phyloP scores from a whole-genome alignment of 2,113 vertebrate species.

The Dascyllus trimaculatus region DNA sequence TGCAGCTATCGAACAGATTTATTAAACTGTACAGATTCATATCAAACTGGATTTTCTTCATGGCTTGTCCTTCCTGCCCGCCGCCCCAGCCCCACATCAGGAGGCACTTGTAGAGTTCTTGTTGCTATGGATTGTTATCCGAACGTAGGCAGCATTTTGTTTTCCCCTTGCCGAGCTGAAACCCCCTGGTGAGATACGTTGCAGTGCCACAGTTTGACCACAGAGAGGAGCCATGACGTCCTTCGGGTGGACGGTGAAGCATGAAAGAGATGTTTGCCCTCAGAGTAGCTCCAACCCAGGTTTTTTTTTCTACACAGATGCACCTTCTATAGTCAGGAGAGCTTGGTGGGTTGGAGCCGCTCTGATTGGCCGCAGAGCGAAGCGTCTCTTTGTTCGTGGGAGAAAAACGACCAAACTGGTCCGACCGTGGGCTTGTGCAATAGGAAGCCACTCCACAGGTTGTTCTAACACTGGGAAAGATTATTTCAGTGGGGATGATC shows the following conservation, averaged over 20 bases:
- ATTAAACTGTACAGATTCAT: constrained; percentile 21
- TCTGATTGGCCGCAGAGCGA: constrained; percentile 49
- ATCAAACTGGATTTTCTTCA: constrained; percentile 34
- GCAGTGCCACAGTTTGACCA: constrained; percentile 70
- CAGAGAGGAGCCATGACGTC: constrained; percentile 68
- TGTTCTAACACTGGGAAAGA: constrained; percentile 7
- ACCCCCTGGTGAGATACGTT: constrained; percentile 26
- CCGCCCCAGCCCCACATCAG: constrained; percentile 20
- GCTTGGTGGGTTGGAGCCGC: constrained; percentile 27
- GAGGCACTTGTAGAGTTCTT: constrained; percentile 49
- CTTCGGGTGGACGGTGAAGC: constrained; percentile 20
- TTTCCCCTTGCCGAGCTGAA: constrained; percentile 24
- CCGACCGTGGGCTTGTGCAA: constrained; percentile 21
- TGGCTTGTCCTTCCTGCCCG: constrained; percentile 7
- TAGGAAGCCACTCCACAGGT: constrained; percentile 7
- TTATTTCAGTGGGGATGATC: constrained; percentile 9
- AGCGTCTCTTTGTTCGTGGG: constrained; percentile 5
- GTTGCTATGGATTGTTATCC: constrained; percentile 27
- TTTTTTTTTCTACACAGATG: constrained; percentile 8
- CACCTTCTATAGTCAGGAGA: constrained; percentile 17
- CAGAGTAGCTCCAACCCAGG: background rate
- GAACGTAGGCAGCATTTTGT: constrained; percentile 42
- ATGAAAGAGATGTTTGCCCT: constrained; percentile 19
- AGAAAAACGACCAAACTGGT: constrained; percentile 47
- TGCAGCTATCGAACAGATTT: constrained; percentile 41